Evolutionary conservation across 2,797 vertebrate genomes (phyloP), one percentile per base, ranked within the genome.

Genomic region (Vireo griseus): DNA sequence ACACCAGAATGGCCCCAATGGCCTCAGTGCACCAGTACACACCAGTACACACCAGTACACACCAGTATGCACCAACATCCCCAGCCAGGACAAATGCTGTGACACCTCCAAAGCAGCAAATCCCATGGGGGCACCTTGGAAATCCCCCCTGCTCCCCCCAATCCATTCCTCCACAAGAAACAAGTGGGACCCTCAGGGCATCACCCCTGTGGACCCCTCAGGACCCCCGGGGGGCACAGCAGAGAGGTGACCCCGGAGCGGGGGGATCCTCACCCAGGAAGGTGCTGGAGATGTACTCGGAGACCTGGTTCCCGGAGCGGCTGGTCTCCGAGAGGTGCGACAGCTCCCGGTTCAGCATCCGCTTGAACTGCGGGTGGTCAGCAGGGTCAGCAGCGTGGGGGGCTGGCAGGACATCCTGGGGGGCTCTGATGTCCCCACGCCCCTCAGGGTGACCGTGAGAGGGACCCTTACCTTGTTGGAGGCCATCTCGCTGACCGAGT

Each of bases 401-500:
- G 22, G 14, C 35, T 20, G 24, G 1, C 54, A 44, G 69, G 35
- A 62, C 42, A 42, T 4, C 31, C 48, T 2, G 10, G 31, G 86
- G 69, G 15, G 47, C 29, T 37, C 48, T 12, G 47, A 17, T 17
- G 29, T 37, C 35, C 77, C 62, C 63, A 0, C 1, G 8, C 44
- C 65, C 19, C 0, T n/a, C 57, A 6, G 25, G 12, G 33, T 71
- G 72, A 13, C 45, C 0, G 0, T 18, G 47, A 3, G 2, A 1
- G 25, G 2, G 13, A 7, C 11, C 5, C 96, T 98, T 96, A 99
- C 99, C 98, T 99, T 99, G 96, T 98, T 99, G 93, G 99, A 99
- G 15, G 99, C 99, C 99, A 99, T 99, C 95, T 99, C 99, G 40
- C 99, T 98, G 96, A 99, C 99, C 0, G 99, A 99, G 94, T 99